Base-by-base conservation (phyloP, 1,140 invertebrate species). In the Drosophila athabasca region DNA sequence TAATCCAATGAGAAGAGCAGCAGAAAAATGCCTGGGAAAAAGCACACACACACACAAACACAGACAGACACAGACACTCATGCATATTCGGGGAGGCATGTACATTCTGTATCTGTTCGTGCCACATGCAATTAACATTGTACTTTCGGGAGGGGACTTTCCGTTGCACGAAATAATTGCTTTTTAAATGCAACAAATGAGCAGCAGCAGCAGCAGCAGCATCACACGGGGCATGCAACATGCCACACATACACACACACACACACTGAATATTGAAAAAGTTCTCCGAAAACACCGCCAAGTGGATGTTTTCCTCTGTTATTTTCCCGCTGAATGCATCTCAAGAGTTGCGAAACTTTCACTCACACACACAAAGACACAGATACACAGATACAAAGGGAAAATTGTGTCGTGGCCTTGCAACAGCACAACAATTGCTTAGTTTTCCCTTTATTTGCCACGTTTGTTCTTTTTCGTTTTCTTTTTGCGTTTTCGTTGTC, bases 331-430 rank as follows among this genome's bases (percentile, higher is more conserved):
- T 68, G 66, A 67, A 69, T 67, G 67, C 51, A 48, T 52, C 68
- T 71, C 51, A 62, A 76, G 69, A 58, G 66, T 69, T 69, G 55
- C 51, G 57, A 67, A 81, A 53, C 70, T 74, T 76, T 65, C 62
- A 75, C 65, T 82, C 26, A 2, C 50, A 24, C 15, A 46, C 17
- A 62, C 19, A 62, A 45, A 26, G 6, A 31, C 29, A 31, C 29
- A 8, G 17, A 19, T 19, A 19, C 29, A 8, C 31, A 41, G 1
- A 58, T 2, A 19, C 53, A 54, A 79, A 73, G 65, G 51, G 68
- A 74, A 67, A 75, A 60, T 81, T 85, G 73, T 85, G 62, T 67
- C 60, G 82, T 80, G 78, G 78, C 81, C 83, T 87, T 85, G 83
- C 41, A 22, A 48, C 6, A 68, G 41, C 35, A 31, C 45, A 79